A percentile compares a stretch with the other conserved stretches of the same genome.
phyloP scores from a whole-genome alignment of 2,113 vertebrate genomes.

The Dipodomys merriami region DNA sequence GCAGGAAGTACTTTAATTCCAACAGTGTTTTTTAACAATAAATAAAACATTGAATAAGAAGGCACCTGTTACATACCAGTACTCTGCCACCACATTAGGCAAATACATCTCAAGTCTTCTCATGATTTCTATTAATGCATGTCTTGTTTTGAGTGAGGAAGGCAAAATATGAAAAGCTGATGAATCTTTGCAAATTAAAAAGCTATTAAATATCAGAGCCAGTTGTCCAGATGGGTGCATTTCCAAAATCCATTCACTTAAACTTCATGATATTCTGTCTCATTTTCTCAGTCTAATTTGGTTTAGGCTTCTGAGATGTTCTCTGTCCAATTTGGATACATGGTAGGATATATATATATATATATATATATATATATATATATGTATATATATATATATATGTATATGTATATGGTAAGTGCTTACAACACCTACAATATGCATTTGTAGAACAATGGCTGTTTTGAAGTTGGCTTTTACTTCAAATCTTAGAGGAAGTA shows the following conservation, averaged over 20 bases:
- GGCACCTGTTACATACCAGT: neutral
- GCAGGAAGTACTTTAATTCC: neutral
- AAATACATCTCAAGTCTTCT: conserved; percentile 6
- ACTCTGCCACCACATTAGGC: neutral
- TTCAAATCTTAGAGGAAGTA: neutral
- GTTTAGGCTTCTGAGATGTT: neutral
- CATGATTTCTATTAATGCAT: neutral
- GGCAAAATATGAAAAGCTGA: neutral
- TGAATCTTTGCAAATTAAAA: neutral
- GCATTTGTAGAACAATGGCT: neutral
- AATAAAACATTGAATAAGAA: neutral
- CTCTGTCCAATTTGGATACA: neutral
- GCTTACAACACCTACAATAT: neutral
- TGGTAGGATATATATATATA: neutral
- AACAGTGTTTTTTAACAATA: neutral
- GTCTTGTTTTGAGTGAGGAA: neutral
- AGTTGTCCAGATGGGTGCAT: neutral
- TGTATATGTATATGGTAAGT: neutral
- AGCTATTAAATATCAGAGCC: neutral
- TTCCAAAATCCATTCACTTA: neutral
- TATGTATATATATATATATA: too few relatives aligned
- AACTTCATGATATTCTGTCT: neutral
- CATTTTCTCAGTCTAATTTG: neutral
- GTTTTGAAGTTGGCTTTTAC: neutral
- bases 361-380: too few relatives aligned